Evolutionary conservation across 2,888 invertebrate species (phyloP).

Genomic region (Noctuana brunneofusca): DNA sequence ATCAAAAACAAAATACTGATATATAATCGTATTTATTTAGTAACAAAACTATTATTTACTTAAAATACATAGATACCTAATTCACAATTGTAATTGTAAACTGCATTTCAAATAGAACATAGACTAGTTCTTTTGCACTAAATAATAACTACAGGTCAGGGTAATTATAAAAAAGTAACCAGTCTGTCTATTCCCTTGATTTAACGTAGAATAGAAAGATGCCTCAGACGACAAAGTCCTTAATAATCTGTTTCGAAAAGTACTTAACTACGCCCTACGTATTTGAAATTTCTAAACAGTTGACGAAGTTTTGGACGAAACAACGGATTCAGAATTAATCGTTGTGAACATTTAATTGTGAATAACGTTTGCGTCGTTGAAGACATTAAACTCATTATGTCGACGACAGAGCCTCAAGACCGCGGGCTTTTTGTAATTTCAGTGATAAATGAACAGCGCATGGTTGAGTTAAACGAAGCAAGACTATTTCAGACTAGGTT

Average conservation of each 20-base stretch:
- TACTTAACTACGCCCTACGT: not conserved
- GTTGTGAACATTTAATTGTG: conserved; percentile 45
- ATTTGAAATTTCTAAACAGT: conserved; percentile 21
- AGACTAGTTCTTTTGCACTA: too few relatives aligned
- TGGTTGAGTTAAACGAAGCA: not conserved
- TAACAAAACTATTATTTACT: too few relatives aligned
- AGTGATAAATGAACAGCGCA: conserved; percentile 73
- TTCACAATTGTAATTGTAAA: too few relatives aligned
- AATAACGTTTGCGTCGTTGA: conserved; percentile 52
- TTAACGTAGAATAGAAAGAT: too few relatives aligned
- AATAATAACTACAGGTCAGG: too few relatives aligned
- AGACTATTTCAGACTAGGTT: not conserved
- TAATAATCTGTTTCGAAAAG: not conserved
- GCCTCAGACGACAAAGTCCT: too few relatives aligned
- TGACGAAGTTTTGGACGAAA: conserved; percentile 21
- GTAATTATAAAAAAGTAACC: too few relatives aligned
- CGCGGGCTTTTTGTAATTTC: conserved; percentile 75
- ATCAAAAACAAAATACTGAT: too few relatives aligned
- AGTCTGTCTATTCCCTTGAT: too few relatives aligned
- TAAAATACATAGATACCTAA: too few relatives aligned
- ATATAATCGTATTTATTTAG: too few relatives aligned
- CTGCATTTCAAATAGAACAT: too few relatives aligned
- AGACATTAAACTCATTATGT: conserved; percentile 60
- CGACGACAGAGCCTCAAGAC: conserved; percentile 46
- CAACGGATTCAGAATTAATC: conserved; percentile 29